Evolutionary conservation across 2,888 invertebrate genomes (phyloP).

Genomic region (Pristionchus mayeri): DNA sequence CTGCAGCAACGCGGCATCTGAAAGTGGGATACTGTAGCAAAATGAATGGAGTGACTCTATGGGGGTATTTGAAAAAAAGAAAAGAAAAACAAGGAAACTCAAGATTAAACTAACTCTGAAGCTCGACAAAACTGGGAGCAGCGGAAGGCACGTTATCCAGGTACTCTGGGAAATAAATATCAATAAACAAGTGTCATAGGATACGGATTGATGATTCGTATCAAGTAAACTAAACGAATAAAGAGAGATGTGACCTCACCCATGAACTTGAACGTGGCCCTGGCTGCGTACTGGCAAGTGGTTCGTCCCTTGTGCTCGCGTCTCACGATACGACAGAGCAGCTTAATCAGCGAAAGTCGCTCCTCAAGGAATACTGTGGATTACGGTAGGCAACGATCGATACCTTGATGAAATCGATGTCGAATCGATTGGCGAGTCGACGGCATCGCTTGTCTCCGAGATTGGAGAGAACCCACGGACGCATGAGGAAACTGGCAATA

Average conservation of each 20-base stretch:
- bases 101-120: neutral
- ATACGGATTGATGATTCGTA: neutral
- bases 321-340: neutral
- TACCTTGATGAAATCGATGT: neutral
- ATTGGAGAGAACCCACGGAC: neutral
- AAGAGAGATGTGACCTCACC: neutral
- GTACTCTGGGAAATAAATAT: neutral
- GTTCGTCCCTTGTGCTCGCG: neutral
- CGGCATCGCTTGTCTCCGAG: neutral
- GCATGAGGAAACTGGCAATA: neutral
- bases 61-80: no score
- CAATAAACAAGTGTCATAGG: neutral
- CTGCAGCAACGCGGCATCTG: neutral
- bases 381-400: neutral
- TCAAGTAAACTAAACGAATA: neutral
- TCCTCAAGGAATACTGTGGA: neutral
- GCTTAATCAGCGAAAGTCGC: neutral
- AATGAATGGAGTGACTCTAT: no score
- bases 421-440: neutral
- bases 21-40: neutral
- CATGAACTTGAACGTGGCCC: neutral
- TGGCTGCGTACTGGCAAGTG: neutral
- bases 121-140: neutral
- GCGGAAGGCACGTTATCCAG: neutral
- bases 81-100: no score